Conservation (phyloP, 2,113 vertebrate genomes). For the Dipodomys stephensi region DNA sequence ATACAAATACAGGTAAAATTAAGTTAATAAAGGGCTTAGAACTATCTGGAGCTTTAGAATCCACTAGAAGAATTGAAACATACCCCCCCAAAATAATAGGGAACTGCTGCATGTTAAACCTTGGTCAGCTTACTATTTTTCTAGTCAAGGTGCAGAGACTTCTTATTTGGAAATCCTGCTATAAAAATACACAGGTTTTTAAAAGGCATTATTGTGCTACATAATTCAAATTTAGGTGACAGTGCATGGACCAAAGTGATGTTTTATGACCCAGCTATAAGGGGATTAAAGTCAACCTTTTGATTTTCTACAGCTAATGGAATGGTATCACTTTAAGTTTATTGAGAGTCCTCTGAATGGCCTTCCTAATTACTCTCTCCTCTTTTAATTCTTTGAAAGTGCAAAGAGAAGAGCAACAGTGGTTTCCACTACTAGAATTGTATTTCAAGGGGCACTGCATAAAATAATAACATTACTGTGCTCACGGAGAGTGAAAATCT, state of each 20-base stretch:
- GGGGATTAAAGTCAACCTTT: slow-evolving; percentile 56
- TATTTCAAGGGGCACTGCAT: slow-evolving; percentile 31
- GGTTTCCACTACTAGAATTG: slow-evolving; percentile 19
- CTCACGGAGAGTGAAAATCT: slow-evolving; percentile 62
- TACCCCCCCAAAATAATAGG: not conserved
- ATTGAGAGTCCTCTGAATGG: slow-evolving; percentile 9
- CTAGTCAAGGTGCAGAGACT: not conserved
- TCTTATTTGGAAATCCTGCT: slow-evolving; percentile 32
- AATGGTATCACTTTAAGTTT: slow-evolving; percentile 61
- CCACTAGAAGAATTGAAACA: not conserved
- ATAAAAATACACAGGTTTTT: not conserved
- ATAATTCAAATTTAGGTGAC: slow-evolving; percentile 65
- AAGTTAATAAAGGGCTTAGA: not conserved
- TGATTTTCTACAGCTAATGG: slow-evolving; percentile 45
- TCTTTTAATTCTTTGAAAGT: slow-evolving; percentile 53
- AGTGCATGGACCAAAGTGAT: slow-evolving; percentile 10
- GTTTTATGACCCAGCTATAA: slow-evolving; percentile 48
- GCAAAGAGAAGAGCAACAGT: slow-evolving; percentile 52
- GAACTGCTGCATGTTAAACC: not conserved
- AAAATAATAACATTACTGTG: slow-evolving; percentile 58
- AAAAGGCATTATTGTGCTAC: not conserved
- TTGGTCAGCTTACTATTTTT: not conserved
- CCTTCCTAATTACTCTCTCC: slow-evolving; percentile 58
- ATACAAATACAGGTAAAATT: too few species aligned
- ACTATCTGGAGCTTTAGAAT: not conserved